These are phyloP conservation scores for Odontomyia ornata DNA, from an alignment of 2,888 invertebrate genomes.

Conservation along the genomic window DNA sequence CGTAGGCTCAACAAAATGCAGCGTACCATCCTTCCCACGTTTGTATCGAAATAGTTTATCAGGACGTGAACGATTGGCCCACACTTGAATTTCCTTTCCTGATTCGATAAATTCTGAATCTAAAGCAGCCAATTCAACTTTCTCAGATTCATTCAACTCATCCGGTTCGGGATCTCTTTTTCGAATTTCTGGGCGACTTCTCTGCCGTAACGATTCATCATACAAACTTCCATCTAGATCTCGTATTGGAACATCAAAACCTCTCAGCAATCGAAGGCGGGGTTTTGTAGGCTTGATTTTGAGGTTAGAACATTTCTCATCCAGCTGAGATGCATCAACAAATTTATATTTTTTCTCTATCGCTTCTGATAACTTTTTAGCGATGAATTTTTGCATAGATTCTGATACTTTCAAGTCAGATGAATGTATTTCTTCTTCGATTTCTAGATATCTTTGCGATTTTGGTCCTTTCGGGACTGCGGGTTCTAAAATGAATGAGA, in stretches of 20 bases:
- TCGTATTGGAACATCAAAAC: slow-evolving; percentile 26
- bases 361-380: slow-evolving; percentile 46
- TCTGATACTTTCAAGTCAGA: slow-evolving; percentile 44
- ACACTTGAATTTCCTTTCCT: slow-evolving; percentile 32
- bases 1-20: slow-evolving; percentile 47
- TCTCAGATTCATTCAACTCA: slow-evolving; percentile 32
- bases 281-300: not conserved
- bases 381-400: slow-evolving; percentile 48
- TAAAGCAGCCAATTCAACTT: slow-evolving; percentile 27
- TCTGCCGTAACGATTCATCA: not conserved
- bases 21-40: slow-evolving; percentile 22
- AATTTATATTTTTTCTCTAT: slow-evolving; percentile 43
- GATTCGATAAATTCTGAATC: slow-evolving; percentile 29
- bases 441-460: slow-evolving; percentile 46
- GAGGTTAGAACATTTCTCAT: too few relatives aligned
- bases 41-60: slow-evolving; percentile 45
- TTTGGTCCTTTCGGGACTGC: slow-evolving; percentile 24
- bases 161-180: slow-evolving; percentile 43
- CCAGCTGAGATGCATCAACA: not conserved
- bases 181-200: slow-evolving; percentile 37
- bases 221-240: slow-evolving; percentile 24
- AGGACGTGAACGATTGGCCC: slow-evolving; percentile 29
- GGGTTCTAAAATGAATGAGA: not conserved
- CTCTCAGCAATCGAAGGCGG: slow-evolving; percentile 41
- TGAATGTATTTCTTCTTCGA: slow-evolving; percentile 19